These are phyloP conservation scores for Cacatua alba DNA, from an alignment of 2,113 vertebrate species.

Conservation along the genomic window DNA sequence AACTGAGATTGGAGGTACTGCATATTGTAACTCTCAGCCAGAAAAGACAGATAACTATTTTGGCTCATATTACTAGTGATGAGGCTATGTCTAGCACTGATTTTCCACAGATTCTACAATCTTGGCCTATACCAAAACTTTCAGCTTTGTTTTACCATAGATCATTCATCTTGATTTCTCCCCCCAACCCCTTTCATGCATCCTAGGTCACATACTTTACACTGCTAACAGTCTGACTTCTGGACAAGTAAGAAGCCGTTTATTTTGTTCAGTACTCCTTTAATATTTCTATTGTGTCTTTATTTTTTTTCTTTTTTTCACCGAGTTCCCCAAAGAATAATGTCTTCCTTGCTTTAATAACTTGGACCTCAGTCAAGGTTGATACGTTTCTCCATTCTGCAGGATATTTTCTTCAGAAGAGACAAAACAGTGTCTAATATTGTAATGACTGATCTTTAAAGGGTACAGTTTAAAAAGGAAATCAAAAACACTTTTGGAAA, in stretches of 20 bases:
- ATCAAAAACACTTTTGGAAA: neutral
- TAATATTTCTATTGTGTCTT: conserved; percentile 76
- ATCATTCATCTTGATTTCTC: conserved; percentile 74
- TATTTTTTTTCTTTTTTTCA: conserved; percentile 53
- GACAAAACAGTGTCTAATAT: conserved; percentile 82
- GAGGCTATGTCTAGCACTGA: conserved; percentile 83
- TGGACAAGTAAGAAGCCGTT: conserved; percentile 70
- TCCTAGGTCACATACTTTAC: conserved; percentile 76
- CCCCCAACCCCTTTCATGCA: conserved; percentile 53
- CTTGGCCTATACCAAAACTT: conserved; percentile 75
- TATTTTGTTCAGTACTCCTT: conserved; percentile 72
- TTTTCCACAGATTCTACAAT: conserved; percentile 83
- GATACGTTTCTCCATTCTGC: conserved; percentile 79
- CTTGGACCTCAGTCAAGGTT: conserved; percentile 84
- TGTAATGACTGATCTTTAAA: conserved; percentile 49
- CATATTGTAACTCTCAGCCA: conserved; percentile 75
- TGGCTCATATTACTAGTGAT: conserved; percentile 81
- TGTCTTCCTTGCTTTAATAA: conserved; percentile 81
- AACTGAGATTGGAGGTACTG: conserved; percentile 69
- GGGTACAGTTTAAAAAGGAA: conserved; percentile 42
- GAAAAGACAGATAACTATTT: conserved; percentile 83
- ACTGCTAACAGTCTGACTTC: conserved; percentile 72
- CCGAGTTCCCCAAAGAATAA: conserved; percentile 74
- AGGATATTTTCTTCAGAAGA: conserved; percentile 83
- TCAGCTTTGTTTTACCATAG: conserved; percentile 72